A percentile compares a stretch with the other conserved stretches of the same genome.
Conservation (phyloP, 2,888 invertebrate species). For the Tipula confusa region DNA sequence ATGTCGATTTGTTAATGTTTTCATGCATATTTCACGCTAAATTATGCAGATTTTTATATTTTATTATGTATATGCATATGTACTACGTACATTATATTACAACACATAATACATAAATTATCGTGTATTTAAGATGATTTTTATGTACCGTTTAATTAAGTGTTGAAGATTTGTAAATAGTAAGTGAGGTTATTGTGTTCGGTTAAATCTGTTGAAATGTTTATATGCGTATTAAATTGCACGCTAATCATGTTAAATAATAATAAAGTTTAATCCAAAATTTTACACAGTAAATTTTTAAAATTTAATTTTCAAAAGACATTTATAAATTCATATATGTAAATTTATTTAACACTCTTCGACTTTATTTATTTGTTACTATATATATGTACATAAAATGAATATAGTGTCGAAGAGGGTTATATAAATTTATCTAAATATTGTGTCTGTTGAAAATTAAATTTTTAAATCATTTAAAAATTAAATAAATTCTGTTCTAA, state of each 20-base stretch:
- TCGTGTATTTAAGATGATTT: not conserved
- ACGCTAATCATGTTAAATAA: not conserved
- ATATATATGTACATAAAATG: too few relatives aligned
- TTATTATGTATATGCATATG: not conserved
- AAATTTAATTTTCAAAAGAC: too few relatives aligned
- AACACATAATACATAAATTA: conserved; percentile 12
- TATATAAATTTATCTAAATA: too few relatives aligned
- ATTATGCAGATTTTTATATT: not conserved
- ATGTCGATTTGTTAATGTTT: conserved; percentile 12
- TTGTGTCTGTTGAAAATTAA: too few relatives aligned
- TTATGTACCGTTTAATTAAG: conserved; percentile 3
- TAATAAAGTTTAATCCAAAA: not conserved
- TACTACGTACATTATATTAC: too few relatives aligned
- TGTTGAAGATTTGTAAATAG: not conserved
- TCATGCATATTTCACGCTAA: conserved; percentile 3
- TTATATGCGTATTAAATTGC: not conserved
- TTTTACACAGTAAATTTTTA: not conserved
- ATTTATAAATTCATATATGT: not conserved
- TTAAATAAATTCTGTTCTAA: too few relatives aligned
- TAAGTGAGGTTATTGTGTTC: not conserved
- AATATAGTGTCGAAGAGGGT: too few relatives aligned
- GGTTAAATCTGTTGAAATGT: not conserved
- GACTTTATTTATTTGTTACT: too few relatives aligned
- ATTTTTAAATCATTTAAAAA: too few relatives aligned
- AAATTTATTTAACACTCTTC: too few relatives aligned